Conservation (phyloP, 2,797 vertebrate species). For the Myripristis murdjan region DNA sequence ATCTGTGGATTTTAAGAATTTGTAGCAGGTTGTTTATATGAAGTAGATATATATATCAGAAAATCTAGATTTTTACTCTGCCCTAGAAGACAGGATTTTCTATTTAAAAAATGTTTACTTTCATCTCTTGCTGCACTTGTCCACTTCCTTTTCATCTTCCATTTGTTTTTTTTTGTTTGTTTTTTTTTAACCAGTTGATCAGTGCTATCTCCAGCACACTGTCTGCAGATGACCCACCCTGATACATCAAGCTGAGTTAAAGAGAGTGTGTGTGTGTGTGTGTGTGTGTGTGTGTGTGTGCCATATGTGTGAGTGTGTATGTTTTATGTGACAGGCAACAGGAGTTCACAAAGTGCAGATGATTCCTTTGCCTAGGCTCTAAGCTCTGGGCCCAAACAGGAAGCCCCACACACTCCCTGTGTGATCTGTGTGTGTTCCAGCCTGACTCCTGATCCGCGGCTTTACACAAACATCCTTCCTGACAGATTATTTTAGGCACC, state of each 20-base stretch:
- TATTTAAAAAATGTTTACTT: not conserved
- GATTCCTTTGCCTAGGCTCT: constrained; percentile 59
- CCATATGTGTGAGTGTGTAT: too few relatives aligned
- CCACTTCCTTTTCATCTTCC: constrained; percentile 4
- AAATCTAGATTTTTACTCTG: too few relatives aligned
- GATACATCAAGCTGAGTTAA: not conserved
- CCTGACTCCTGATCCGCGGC: constrained; percentile 52
- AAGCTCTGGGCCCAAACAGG: constrained; percentile 68
- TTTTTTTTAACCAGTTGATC: too few relatives aligned
- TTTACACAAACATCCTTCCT: constrained; percentile 85
- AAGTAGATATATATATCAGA: too few relatives aligned
- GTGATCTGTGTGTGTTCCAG: constrained; percentile 55
- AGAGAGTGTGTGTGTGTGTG: too few relatives aligned
- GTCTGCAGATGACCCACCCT: constrained; percentile 20
- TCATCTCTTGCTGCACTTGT: constrained; percentile 11
- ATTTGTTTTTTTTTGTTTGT: too few relatives aligned
- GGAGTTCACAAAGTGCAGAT: not conserved
- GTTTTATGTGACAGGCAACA: constrained; percentile 30
- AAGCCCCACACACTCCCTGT: constrained; percentile 67
- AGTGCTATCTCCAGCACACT: constrained; percentile 22
- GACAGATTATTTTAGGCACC: constrained; percentile 69
- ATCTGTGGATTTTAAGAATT: too few relatives aligned
- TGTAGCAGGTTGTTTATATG: too few relatives aligned
- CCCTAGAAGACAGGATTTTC: constrained; percentile 17
- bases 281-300: constrained; percentile 16